These are phyloP conservation scores for Aphelenchoides besseyi DNA, from an alignment of 1,140 invertebrate species.

Conservation along the genomic window DNA sequence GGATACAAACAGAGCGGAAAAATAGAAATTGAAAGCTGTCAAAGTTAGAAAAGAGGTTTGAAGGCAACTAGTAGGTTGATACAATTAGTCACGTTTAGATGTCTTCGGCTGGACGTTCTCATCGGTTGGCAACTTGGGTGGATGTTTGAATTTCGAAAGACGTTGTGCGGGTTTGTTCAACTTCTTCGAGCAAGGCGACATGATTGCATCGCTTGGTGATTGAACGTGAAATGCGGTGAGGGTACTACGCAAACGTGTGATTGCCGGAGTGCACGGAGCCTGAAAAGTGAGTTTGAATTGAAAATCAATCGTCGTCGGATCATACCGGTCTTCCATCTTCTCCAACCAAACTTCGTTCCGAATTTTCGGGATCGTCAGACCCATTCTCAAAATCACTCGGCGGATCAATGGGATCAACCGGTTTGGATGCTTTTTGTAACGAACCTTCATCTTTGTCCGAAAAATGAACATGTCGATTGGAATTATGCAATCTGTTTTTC, in stretches of 20 bases:
- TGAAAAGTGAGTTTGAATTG: not conserved
- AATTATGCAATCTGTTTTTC: slow-evolving; percentile 15
- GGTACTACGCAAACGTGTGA: not conserved
- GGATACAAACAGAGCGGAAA: too few relatives aligned
- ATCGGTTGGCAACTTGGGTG: not conserved
- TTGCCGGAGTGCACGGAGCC: not conserved
- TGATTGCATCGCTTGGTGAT: not conserved
- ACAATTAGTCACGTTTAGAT: too few relatives aligned
- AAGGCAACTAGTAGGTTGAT: too few relatives aligned
- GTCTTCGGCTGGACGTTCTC: too few relatives aligned
- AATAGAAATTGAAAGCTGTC: too few relatives aligned
- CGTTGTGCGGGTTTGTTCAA: not conserved
- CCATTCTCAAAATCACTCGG: too few relatives aligned
- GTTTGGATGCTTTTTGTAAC: too few relatives aligned
- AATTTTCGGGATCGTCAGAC: not conserved
- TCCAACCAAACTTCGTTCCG: not conserved
- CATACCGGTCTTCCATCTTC: not conserved
- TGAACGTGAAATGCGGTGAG: not conserved
- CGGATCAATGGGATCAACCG: too few relatives aligned
- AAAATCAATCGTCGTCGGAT: not conserved
- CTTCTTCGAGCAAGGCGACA: not conserved
- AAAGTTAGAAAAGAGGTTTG: too few relatives aligned
- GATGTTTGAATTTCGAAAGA: not conserved
- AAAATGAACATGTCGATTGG: slow-evolving; percentile 19
- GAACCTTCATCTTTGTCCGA: not conserved